Evolutionary conservation across 2,797 vertebrate genomes (phyloP).

Genomic region (Amblyraja radiata): DNA sequence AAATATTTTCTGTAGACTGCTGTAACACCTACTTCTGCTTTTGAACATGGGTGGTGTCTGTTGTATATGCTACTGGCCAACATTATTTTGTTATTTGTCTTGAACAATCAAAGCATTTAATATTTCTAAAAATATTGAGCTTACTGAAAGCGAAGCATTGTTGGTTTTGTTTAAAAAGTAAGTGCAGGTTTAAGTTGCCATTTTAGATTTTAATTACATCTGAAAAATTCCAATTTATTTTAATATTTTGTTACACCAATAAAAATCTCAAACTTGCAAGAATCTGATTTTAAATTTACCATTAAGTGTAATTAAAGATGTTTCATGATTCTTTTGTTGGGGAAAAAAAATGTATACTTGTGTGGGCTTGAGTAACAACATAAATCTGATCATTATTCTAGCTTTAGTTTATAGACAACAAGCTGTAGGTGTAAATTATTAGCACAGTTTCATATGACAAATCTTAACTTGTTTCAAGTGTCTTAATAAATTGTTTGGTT

Average conservation of each 20-base stretch:
- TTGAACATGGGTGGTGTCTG: not conserved
- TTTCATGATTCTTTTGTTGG: not conserved
- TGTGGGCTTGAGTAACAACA: not conserved
- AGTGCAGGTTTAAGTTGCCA: not conserved
- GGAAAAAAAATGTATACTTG: not conserved
- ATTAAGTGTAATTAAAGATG: not conserved
- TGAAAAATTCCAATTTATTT: not conserved
- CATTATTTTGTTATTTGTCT: not conserved
- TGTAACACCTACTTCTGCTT: not conserved
- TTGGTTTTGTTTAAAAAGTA: not conserved
- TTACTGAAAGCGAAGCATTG: not conserved
- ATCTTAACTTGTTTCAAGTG: not conserved
- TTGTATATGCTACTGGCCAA: not conserved
- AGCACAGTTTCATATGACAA: not conserved
- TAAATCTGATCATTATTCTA: not conserved
- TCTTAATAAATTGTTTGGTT: not conserved
- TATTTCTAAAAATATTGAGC: not conserved
- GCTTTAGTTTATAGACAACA: not conserved
- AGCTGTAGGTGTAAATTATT: not conserved
- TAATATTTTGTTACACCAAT: not conserved
- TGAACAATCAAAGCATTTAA: not conserved
- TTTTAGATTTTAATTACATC: not conserved
- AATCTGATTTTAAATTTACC: no score
- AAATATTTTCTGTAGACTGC: not conserved
- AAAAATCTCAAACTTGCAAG: not conserved